Conservation (phyloP, 64 coral and sea anemone species). For the Hydrozoanthus tunicans region DNA sequence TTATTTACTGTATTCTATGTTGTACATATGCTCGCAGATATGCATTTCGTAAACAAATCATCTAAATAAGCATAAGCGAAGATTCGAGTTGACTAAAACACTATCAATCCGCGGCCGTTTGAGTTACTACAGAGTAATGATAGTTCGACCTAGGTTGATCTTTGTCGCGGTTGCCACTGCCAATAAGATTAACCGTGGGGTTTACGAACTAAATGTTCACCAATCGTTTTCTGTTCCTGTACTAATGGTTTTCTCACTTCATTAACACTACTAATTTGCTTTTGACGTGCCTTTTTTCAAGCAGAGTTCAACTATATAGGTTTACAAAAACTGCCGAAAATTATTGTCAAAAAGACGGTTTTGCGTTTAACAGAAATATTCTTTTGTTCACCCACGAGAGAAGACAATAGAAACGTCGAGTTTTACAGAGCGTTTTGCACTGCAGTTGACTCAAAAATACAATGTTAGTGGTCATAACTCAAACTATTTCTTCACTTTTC, state of each 20-base stretch:
- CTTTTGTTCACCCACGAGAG: slow-evolving; percentile 28
- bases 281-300: neutral
- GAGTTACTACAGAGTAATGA: neutral
- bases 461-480: slow-evolving; percentile 4
- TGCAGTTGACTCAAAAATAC: slow-evolving; percentile 21
- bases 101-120: neutral
- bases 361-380: slow-evolving; percentile 17
- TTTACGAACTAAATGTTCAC: neutral
- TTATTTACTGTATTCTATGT: neutral
- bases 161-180: neutral
- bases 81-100: neutral
- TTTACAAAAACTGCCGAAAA: neutral
- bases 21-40: neutral
- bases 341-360: slow-evolving; percentile 16
- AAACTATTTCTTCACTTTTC: slow-evolving; percentile 24
- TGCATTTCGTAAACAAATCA: neutral
- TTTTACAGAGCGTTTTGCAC: slow-evolving; percentile 27
- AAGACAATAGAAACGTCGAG: slow-evolving; percentile 12
- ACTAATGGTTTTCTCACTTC: neutral
- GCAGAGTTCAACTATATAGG: neutral
- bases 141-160: neutral
- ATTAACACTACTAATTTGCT: neutral
- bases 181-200: neutral
- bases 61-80: neutral
- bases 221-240: neutral